Conservation (phyloP, 2,113 vertebrate species). For the Corvus moneduloides region DNA sequence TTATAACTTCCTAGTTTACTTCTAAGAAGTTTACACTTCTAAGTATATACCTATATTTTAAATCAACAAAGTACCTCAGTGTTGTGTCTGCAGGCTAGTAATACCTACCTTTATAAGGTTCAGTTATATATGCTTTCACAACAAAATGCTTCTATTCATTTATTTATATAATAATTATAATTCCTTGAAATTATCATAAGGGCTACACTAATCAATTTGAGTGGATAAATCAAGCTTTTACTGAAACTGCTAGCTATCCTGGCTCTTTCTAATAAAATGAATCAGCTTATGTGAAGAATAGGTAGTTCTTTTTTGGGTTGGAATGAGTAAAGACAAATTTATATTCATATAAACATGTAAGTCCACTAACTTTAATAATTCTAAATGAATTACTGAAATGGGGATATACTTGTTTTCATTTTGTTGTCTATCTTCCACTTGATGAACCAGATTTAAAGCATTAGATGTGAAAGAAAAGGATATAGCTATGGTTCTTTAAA, state of each 20-base stretch:
- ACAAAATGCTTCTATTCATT: neutral
- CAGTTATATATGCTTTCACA: neutral
- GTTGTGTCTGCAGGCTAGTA: neutral
- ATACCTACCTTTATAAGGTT: neutral
- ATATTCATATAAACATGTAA: neutral
- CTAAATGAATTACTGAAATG: neutral
- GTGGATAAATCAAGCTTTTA: neutral
- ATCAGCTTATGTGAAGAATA: neutral
- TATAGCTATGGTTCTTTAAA: neutral
- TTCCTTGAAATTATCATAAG: neutral
- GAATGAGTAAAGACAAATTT: neutral
- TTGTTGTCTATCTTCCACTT: neutral
- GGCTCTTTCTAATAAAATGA: neutral
- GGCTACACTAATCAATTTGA: neutral
- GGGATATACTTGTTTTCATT: neutral
- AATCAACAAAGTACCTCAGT: neutral
- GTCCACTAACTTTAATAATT: neutral
- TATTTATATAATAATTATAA: neutral
- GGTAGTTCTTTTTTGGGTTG: neutral
- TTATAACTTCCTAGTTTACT: neutral
- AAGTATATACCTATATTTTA: neutral
- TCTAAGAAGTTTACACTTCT: neutral
- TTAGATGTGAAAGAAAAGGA: neutral
- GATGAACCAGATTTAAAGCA: neutral
- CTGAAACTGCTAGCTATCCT: neutral